Evolutionary conservation across 2,888 invertebrate species (phyloP).

Genomic region (Spisula subtruncata): DNA sequence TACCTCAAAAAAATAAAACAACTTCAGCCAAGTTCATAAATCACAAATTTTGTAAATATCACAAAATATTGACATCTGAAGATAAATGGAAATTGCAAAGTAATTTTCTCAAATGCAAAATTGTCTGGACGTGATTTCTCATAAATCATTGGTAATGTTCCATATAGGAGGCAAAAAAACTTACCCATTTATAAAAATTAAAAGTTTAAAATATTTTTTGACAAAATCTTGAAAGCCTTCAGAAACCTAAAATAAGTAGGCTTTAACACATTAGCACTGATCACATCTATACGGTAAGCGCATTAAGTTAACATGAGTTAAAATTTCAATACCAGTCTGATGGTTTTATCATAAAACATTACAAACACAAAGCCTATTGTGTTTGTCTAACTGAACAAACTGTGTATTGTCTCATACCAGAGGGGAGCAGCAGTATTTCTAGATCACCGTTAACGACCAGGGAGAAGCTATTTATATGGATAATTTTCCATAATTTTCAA

Average conservation of each 20-base stretch:
- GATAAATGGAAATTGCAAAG: slow-evolving; percentile 34
- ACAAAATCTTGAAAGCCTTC: slow-evolving; percentile 23
- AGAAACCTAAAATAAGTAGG: slow-evolving; percentile 10
- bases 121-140: slow-evolving; percentile 28
- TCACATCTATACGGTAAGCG: not conserved
- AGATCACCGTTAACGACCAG: not conserved
- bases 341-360: not conserved
- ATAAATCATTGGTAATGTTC: slow-evolving; percentile 10
- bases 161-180: not conserved
- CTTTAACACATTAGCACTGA: not conserved
- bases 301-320: not conserved
- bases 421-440: too few species aligned
- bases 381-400: not conserved
- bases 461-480: not conserved
- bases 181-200: slow-evolving; percentile 25
- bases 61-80: slow-evolving; percentile 23
- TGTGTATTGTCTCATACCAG: not conserved
- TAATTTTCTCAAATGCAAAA: slow-evolving; percentile 31
- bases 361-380: slow-evolving; percentile 2
- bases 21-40: slow-evolving; percentile 21
- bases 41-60: slow-evolving; percentile 24
- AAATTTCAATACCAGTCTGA: slow-evolving; percentile 14
- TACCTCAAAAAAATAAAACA: slow-evolving; percentile 26
- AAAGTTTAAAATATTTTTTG: slow-evolving; percentile 16
- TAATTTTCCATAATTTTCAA: not conserved